Evolutionary conservation across 2,113 vertebrate species (phyloP).

Genomic region (Morone chrysops): DNA sequence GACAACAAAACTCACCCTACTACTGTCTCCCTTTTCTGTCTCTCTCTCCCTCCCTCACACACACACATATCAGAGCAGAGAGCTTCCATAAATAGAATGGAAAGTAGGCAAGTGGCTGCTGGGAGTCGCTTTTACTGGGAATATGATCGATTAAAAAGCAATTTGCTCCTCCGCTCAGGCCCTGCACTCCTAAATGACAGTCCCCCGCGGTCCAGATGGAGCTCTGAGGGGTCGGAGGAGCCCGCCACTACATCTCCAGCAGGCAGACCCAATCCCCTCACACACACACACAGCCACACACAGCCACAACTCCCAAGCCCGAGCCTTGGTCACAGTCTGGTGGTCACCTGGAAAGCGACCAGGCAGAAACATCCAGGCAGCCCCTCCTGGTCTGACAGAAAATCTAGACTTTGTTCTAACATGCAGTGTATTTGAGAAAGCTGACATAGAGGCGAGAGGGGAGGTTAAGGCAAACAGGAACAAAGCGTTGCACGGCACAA

Average conservation of each 20-base stretch:
- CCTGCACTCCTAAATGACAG: slow-evolving; percentile 65
- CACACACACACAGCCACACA: not conserved
- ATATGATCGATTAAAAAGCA: slow-evolving; percentile 79
- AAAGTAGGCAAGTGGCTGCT: slow-evolving; percentile 44
- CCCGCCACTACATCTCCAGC: slow-evolving; percentile 6
- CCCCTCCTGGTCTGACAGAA: slow-evolving; percentile 48
- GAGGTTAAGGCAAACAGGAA: slow-evolving; percentile 31
- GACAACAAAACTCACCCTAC: slow-evolving; percentile 22
- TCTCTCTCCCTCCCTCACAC: not conserved
- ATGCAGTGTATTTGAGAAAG: slow-evolving; percentile 4
- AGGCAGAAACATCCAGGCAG: slow-evolving; percentile 52
- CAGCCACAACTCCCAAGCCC: not conserved
- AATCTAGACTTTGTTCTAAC: slow-evolving; percentile 50
- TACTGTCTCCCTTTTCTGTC: not conserved
- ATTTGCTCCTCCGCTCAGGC: slow-evolving; percentile 67
- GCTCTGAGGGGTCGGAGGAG: slow-evolving; percentile 44
- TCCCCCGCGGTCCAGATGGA: slow-evolving; percentile 57
- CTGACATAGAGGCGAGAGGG: not conserved
- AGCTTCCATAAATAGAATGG: slow-evolving; percentile 61
- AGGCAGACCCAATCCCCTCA: not conserved
- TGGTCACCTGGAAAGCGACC: slow-evolving; percentile 53
- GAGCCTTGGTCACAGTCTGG: slow-evolving; percentile 72
- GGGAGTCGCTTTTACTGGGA: slow-evolving; percentile 66
- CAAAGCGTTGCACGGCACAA: not conserved
- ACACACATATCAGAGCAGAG: not conserved